Base-by-base conservation (phyloP, 53 echinoderm and acorn worm genomes). In the Henricia sp. region DNA sequence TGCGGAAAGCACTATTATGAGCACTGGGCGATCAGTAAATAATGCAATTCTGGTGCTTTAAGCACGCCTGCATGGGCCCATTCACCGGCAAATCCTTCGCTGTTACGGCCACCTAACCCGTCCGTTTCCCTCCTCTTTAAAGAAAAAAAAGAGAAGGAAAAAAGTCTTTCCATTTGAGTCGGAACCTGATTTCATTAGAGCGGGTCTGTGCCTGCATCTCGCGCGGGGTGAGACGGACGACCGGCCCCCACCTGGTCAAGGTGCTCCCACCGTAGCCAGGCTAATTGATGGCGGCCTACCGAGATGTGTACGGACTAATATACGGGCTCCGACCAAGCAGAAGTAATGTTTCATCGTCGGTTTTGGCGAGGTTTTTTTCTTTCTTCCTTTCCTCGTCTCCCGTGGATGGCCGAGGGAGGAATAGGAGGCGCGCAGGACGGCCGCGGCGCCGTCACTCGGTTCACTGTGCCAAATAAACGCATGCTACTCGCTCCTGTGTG, bases 151-250 rank as follows among this genome's bases (percentile, higher is more conserved):
- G n/a, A n/a, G n/a, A n/a, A n/a, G n/a, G n/a, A n/a, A 3, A 28
- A 19, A 11, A 37, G 21, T 30, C 28, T 29, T 29, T 12, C 46
- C 70, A 14, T n/a, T 38, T 67, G 25, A 42, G 23, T 80, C 63
- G 29, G 63, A 80, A 50, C 41, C 63, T 80, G 80, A 80, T 80
- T 80, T 80, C 80, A 80, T 80, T 80, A 80, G 65, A 38, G 5
- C 55, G 1, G 19, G 35, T 43, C 44, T 30, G 46, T 39, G 20
- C 35, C 11, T 1, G 70, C 27, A 39, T 24, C 6, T 19, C 5
- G 37, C 19, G 55, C 4, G 70, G 32, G 64, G 19, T 63, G 80
- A 80, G 32, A 48, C 40, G 13, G 48, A 19, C 44, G 64, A 17
- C 48, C 0, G 27, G 32, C 64, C 68, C 52, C 63, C 80, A 80